phyloP scores from a whole-genome alignment of 1,140 invertebrate species.

The Drosophila pseudoananassae region DNA sequence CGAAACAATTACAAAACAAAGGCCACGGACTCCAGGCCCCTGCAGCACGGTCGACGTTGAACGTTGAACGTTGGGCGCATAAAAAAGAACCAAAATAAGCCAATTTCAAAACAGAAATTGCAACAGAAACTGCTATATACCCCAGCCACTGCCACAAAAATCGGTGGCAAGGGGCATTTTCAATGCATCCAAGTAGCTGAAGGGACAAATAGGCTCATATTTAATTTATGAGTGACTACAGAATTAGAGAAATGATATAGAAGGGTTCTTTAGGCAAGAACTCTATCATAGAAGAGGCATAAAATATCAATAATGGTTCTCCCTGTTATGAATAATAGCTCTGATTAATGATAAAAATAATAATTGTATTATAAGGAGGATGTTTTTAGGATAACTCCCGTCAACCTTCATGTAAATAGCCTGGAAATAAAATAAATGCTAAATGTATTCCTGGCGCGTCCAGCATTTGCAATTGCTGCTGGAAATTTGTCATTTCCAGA shows the following conservation, averaged over 20 bases:
- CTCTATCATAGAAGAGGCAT: too few species aligned
- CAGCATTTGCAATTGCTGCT: constrained; percentile 16
- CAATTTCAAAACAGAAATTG: constrained; percentile 77
- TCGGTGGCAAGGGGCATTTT: constrained; percentile 16
- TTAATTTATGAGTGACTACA: constrained; percentile 5
- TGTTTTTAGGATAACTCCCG: background rate
- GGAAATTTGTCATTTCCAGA: constrained; percentile 38
- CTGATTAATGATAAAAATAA: too few species aligned
- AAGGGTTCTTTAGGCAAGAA: background rate
- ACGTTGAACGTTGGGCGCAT: constrained; percentile 42
- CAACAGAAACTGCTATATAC: constrained; percentile 24
- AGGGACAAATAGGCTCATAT: constrained; percentile 4
- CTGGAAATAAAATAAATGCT: background rate
- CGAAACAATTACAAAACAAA: constrained; percentile 81
- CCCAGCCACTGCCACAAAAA: background rate
- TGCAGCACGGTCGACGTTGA: constrained; percentile 27
- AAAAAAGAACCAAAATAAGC: constrained; percentile 76
- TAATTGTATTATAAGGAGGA: too few species aligned
- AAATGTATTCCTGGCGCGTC: background rate
- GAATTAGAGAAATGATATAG: background rate
- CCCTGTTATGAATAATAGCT: too few species aligned
- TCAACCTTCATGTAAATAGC: too few species aligned
- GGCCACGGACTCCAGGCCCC: constrained; percentile 37
- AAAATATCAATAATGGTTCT: too few species aligned
- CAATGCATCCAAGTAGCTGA: constrained; percentile 5